Base-by-base conservation (phyloP, 1,140 invertebrate genomes). In the Himalopsyche phryganea region DNA sequence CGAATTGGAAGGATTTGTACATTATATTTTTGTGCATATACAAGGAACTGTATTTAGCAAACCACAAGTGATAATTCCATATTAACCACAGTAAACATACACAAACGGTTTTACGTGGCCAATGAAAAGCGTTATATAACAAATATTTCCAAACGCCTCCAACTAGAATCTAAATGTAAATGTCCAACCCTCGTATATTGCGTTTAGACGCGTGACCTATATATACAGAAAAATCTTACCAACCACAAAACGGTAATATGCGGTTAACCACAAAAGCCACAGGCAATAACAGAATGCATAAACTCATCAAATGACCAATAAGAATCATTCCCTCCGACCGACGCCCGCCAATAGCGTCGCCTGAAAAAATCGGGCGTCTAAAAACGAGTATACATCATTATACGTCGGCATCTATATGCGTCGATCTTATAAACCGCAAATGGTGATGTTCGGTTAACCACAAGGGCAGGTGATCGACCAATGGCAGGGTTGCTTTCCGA, bases 391-490 rank as follows among this genome's bases (percentile, higher is more conserved):
- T 28, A 28, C 23, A 46, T 19, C n/a, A 19, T 19, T 33, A 49
- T 49, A 18, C 19, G 33, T 14, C 15, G 33, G 28, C 15, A 19
- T 28, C 6, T 51, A 55, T 48, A 42, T 32, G 44, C 20, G n/a
- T 32, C 50, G 10, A 18, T 56, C 61, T 59, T 59, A 36, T 32
- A 36, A 47, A 63, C 61, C 61, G 61, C 61, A 63, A 63, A 60
- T 60, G 44, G 57, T 60, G 48, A 63, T 52, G 53, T 56, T 48
- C 52, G 57, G 57, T 59, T 59, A 74, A 74, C 72, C 74, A 66
- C 72, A 75, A 71, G 54, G 66, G 65, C 58, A 67, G 53, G 60
- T 58, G 65, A 42, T 33, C 15, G 65, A 60, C 73, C 72, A 74
- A 74, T 74, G 58, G 65, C 46, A 51, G 50, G 62, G 45, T 60